Evolutionary conservation across 2,113 vertebrate species (phyloP), one percentile per base, ranked within the genome.

Genomic region (Epinephelus cyanopodus): DNA sequence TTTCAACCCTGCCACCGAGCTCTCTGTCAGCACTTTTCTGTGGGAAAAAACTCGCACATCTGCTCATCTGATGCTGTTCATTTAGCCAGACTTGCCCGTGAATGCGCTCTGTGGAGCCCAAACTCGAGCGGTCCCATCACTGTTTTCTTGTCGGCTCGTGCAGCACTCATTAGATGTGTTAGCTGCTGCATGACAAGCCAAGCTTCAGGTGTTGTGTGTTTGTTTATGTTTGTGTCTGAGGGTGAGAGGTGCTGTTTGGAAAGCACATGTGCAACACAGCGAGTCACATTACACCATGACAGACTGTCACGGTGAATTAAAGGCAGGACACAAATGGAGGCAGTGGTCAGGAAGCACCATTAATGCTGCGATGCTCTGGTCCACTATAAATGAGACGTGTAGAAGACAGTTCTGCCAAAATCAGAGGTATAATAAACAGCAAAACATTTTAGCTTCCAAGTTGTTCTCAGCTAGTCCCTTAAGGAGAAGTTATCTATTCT

Each of bases 241-340:
- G 88, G 87, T 77, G 87, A 76, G 88, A 89, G 74, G 67, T 58
- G 77, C 70, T 66, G 84, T 76, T 92, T 74, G 63, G 69, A 81
- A 91, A 86, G 89, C 90, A 88, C 89, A 86, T 88, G 90, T 82
- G 73, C 72, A 72, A 81, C 90, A 79, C 86, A 74, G 73, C 87
- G 52, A 91, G 79, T 84, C 85, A 84, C 86, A 83, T 91, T 90
- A 91, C 87, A 88, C 74, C 83, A 81, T 80, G 86, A 83, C 90
- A 78, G 74, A 64, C 83, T 92, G 92, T 93, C 92, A 89, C 66
- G 11, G 78, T 47, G 88, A 86, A 90, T 94, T 90, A 93, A 82
- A 82, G 78, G 74, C 87, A 63, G 70, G 74, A 67, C 33, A 72
- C 84, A 76, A 85, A 81, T 6, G 53, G 82, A 79, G 80, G 73